These are phyloP conservation scores for Pachyramphus minor DNA, from an alignment of 2,113 vertebrate genomes.

Conservation along the genomic window DNA sequence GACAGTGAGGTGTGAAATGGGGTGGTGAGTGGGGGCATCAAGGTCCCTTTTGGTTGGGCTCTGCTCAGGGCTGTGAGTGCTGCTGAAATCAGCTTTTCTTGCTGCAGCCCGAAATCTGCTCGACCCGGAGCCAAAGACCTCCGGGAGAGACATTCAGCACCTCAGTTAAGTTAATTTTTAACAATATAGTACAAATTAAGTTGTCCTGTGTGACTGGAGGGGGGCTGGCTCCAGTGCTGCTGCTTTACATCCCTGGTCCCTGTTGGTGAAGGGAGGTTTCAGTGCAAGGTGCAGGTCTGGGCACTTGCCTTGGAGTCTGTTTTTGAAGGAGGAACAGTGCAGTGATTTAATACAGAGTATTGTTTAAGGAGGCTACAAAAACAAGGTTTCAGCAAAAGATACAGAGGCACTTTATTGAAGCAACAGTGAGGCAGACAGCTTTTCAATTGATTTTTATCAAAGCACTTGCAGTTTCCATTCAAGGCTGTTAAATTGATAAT, in stretches of 20 bases:
- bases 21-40: rapidly evolving
- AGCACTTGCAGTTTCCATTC: conserved; percentile 53
- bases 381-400: conserved; percentile 41
- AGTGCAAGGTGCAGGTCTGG: background rate
- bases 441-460: conserved; percentile 61
- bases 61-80: background rate
- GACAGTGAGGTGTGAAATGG: background rate
- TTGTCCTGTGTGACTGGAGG: background rate
- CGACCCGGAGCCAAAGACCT: background rate
- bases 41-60: background rate
- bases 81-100: background rate
- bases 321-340: background rate
- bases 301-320: background rate
- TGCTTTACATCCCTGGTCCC: background rate
- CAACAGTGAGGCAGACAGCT: conserved; percentile 33
- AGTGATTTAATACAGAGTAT: background rate
- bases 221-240: background rate
- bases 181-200: background rate
- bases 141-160: background rate
- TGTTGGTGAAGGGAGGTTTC: background rate
- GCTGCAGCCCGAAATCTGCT: background rate
- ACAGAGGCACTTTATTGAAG: conserved; percentile 40
- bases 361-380: conserved; percentile 42
- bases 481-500: conserved; percentile 40
- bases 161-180: background rate